Evolutionary conservation across 2,888 invertebrate species (phyloP).

Genomic region (Cryptus viduatorius): DNA sequence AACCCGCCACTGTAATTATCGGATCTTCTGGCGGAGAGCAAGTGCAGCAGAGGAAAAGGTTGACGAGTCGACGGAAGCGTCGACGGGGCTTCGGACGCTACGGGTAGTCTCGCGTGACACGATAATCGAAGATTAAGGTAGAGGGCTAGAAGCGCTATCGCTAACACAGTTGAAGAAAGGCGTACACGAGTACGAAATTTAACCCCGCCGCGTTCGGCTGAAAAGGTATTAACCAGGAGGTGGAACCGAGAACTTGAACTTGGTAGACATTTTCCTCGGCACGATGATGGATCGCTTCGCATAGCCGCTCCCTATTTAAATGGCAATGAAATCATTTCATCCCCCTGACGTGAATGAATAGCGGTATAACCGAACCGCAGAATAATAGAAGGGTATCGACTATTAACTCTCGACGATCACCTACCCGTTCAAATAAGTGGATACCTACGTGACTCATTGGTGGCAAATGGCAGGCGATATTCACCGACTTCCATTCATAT

Average conservation of each 20-base stretch:
- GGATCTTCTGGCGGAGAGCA: slow-evolving; percentile 69
- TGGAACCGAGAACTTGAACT: slow-evolving; percentile 27
- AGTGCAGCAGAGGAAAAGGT: slow-evolving; percentile 48
- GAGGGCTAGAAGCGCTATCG: slow-evolving; percentile 22
- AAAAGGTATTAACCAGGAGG: background rate
- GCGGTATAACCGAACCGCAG: background rate
- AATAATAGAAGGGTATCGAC: slow-evolving; percentile 57
- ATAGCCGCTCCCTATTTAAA: slow-evolving; percentile 40
- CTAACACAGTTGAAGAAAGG: background rate
- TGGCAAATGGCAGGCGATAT: slow-evolving; percentile 40
- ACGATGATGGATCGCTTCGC: slow-evolving; percentile 41
- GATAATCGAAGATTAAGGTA: slow-evolving; percentile 75
- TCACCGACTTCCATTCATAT: slow-evolving; percentile 9
- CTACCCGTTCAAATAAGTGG: slow-evolving; percentile 56
- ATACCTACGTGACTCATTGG: slow-evolving; percentile 67
- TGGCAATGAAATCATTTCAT: slow-evolving; percentile 59
- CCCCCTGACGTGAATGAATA: slow-evolving; percentile 42
- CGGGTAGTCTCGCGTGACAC: slow-evolving; percentile 71
- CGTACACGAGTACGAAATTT: background rate
- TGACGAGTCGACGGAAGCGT: slow-evolving; percentile 69
- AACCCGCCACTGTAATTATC: slow-evolving; percentile 75
- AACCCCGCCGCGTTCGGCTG: background rate
- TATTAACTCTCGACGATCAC: slow-evolving; percentile 59
- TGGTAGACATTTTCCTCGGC: slow-evolving; percentile 14
- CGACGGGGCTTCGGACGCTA: slow-evolving; percentile 24